These are phyloP conservation scores for Drosophila repletoides DNA, from an alignment of 1,140 invertebrate genomes.

Conservation along the genomic window DNA sequence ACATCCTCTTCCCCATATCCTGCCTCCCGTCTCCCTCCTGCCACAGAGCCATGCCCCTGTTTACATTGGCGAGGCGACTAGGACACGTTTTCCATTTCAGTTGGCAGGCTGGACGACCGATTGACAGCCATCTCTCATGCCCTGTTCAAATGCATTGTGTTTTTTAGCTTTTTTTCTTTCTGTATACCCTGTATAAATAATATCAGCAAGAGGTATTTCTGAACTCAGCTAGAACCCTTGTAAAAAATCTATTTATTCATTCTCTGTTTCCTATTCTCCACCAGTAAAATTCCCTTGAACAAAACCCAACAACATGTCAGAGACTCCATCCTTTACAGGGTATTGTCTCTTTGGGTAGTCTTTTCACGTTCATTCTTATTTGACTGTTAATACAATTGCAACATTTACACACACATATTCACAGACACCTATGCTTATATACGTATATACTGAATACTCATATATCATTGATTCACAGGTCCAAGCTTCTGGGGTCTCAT, in stretches of 20 bases:
- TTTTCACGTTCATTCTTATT: too few species aligned
- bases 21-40: neutral
- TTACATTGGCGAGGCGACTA: constrained; percentile 50
- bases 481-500: constrained; percentile 98
- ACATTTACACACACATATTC: neutral
- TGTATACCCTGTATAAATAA: constrained; percentile 1
- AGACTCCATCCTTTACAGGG: too few species aligned
- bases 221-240: neutral
- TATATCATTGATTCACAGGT: constrained; percentile 85
- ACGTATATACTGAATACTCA: too few species aligned
- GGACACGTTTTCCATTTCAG: constrained; percentile 63
- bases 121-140: constrained; percentile 45
- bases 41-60: constrained; percentile 35
- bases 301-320: too few species aligned
- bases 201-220: neutral
- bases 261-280: too few species aligned
- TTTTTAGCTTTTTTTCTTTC: neutral
- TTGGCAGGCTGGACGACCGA: constrained; percentile 21
- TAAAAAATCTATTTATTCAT: neutral
- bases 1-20: neutral
- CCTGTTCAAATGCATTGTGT: neutral
- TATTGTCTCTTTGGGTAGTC: too few species aligned
- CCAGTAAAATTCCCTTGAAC: too few species aligned
- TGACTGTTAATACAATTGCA: constrained; percentile 1
- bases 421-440: neutral